Evolutionary conservation across 53 echinoderm and acorn worm genomes (phyloP).

Genomic region (Luidia sarsii): DNA sequence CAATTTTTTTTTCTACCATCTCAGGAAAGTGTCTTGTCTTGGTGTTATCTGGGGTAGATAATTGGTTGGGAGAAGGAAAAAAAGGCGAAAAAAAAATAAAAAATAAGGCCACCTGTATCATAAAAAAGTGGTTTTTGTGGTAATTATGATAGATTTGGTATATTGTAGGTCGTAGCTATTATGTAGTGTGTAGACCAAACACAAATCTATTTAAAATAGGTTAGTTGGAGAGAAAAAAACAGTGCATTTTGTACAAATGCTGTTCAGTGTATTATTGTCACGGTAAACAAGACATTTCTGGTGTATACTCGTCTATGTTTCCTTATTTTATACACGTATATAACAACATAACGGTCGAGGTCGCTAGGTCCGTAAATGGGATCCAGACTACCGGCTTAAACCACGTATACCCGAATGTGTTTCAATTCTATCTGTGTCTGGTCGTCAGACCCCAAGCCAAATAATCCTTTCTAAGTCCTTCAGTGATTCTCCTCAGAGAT

Average conservation of each 20-base stretch:
- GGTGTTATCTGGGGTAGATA: slow-evolving; percentile 20
- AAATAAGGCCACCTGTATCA: background rate
- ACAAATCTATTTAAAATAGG: slow-evolving; percentile 16
- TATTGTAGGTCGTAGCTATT: slow-evolving; percentile 8
- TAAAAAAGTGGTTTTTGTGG: slow-evolving; percentile 6
- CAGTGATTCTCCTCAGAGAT: too few relatives aligned
- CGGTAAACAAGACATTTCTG: slow-evolving; percentile 5
- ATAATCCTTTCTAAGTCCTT: too few relatives aligned
- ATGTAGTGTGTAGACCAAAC: background rate
- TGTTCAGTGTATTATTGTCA: slow-evolving; percentile 1
- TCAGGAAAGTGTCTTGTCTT: slow-evolving; percentile 39
- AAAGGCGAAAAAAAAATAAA: background rate
- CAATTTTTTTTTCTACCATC: slow-evolving; percentile 32
- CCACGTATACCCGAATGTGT: too few relatives aligned
- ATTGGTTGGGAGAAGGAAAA: background rate
- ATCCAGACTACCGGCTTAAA: too few relatives aligned
- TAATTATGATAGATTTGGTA: slow-evolving; percentile 8
- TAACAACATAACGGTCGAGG: too few relatives aligned
- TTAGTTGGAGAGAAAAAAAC: background rate
- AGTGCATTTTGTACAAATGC: background rate
- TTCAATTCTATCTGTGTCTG: too few relatives aligned
- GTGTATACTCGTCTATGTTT: slow-evolving; percentile 11
- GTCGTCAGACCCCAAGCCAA: too few relatives aligned
- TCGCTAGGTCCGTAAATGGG: too few relatives aligned
- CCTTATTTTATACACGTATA: too few relatives aligned